These are phyloP conservation scores for Ichneumoninae sp. DNA, from an alignment of 2,888 invertebrate species.

Conservation along the genomic window DNA sequence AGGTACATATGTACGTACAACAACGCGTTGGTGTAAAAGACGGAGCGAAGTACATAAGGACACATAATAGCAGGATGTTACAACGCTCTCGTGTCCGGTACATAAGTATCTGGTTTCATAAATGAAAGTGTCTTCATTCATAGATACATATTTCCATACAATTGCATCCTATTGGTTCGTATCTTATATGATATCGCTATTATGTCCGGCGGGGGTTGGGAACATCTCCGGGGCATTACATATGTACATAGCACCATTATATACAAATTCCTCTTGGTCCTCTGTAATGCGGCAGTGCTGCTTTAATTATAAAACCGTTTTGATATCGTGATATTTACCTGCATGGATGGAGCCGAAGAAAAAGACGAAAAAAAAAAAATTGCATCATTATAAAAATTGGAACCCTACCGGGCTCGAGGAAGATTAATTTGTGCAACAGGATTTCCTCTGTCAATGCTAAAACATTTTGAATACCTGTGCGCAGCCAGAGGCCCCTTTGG, in stretches of 20 bases:
- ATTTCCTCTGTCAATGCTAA: conserved; percentile 50
- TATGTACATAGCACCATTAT: conserved; percentile 83
- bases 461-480: background rate
- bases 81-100: conserved; percentile 83
- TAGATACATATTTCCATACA: conserved; percentile 84
- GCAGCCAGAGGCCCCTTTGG: background rate
- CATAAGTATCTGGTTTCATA: conserved; percentile 83
- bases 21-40: conserved; percentile 5
- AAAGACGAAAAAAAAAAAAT: background rate
- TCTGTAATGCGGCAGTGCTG: conserved; percentile 79
- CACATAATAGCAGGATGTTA: conserved; percentile 83
- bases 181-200: conserved; percentile 81
- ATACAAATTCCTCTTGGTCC: conserved; percentile 82
- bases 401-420: background rate
- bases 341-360: conserved; percentile 8
- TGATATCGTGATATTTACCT: conserved; percentile 24
- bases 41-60: conserved; percentile 76
- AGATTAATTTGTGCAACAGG: conserved; percentile 55
- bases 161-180: conserved; percentile 82
- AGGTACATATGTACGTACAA: background rate
- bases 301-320: conserved; percentile 76
- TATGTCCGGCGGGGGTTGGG: conserved; percentile 72
- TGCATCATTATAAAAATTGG: background rate
- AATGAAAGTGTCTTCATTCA: conserved; percentile 84
- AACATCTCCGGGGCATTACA: conserved; percentile 73